phyloP scores from a whole-genome alignment of 2,888 invertebrate genomes.

The Trimorus sp. region DNA sequence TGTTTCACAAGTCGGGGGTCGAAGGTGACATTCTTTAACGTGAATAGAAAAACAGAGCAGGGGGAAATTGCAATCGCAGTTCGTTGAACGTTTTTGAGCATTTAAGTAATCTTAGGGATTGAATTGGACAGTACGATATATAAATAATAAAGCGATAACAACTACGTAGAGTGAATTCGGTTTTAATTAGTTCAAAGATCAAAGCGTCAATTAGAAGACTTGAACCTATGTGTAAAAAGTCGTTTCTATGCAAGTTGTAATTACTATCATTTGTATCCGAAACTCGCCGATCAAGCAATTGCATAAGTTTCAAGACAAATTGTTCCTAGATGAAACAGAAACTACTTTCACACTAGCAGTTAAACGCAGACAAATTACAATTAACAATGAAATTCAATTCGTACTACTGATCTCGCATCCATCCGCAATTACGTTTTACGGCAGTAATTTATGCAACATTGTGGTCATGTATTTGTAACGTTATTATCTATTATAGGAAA shows the following conservation, averaged over 20 bases:
- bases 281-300: neutral
- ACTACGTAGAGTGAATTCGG: conserved; percentile 21
- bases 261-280: conserved; percentile 17
- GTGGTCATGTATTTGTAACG: conserved; percentile 51
- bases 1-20: neutral
- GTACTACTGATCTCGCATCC: conserved; percentile 34
- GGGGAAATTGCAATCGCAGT: neutral
- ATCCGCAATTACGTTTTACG: conserved; percentile 28
- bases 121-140: conserved; percentile 20
- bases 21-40: neutral
- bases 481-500: conserved; percentile 37
- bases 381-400: conserved; percentile 18
- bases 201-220: conserved; percentile 36
- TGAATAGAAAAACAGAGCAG: neutral
- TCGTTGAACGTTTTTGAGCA: conserved; percentile 25
- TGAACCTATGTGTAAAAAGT: conserved; percentile 24
- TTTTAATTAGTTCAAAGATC: conserved; percentile 11
- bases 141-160: conserved; percentile 12
- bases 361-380: neutral
- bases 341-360: conserved; percentile 1
- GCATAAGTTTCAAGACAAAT: conserved; percentile 1
- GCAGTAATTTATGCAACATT: conserved; percentile 42
- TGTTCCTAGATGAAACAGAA: conserved; percentile 32
- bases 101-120: conserved; percentile 24
- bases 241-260: conserved; percentile 20